Evolutionary conservation across 2,888 invertebrate species (phyloP).

Genomic region (Emmelina monodactyla): DNA sequence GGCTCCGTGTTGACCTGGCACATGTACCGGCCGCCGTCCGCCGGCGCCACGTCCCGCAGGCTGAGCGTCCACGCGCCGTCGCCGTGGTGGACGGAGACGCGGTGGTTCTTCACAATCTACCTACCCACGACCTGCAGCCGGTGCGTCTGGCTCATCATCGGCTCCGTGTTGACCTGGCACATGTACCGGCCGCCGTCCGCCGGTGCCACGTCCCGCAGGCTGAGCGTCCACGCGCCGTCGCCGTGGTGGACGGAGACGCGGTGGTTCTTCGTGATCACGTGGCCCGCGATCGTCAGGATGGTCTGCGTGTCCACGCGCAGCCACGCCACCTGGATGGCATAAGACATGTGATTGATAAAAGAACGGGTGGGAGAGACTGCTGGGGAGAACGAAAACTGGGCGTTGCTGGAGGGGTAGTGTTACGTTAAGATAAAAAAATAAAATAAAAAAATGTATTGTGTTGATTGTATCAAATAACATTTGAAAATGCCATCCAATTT

Average conservation of each 20-base stretch:
- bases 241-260: constrained; percentile 81
- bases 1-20: constrained; percentile 65
- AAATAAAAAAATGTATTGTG: no score
- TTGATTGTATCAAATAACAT: no score
- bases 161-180: constrained; percentile 68
- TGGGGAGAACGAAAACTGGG: no score
- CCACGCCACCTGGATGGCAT: constrained; percentile 79
- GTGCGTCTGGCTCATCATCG: constrained; percentile 60
- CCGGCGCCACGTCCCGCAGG: constrained; percentile 78
- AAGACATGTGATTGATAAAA: neutral
- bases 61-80: constrained; percentile 85
- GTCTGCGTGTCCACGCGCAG: constrained; percentile 90
- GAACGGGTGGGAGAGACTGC: no score
- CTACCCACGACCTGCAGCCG: constrained; percentile 50
- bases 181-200: constrained; percentile 85
- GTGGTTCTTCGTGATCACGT: constrained; percentile 91
- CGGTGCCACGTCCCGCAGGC: constrained; percentile 80
- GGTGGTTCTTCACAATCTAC: constrained; percentile 21
- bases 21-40: constrained; percentile 86
- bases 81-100: constrained; percentile 80
- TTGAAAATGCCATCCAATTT: no score
- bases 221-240: constrained; percentile 84
- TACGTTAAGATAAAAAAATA: no score
- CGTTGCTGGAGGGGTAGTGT: no score
- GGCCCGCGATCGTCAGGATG: constrained; percentile 85